Base-by-base conservation (phyloP, 2,113 vertebrate genomes). In the Calypte anna region DNA sequence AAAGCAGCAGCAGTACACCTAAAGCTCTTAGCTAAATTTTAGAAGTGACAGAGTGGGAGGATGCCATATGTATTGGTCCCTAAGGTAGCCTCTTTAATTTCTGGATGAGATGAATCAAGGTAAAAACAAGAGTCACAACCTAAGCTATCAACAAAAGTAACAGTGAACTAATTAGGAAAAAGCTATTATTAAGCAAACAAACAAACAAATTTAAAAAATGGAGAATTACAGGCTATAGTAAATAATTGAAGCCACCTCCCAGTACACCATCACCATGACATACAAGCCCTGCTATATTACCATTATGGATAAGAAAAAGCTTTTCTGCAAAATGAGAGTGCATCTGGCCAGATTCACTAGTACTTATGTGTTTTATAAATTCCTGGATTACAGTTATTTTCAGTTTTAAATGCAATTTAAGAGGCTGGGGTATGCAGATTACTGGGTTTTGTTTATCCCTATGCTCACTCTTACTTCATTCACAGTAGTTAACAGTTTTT, bases 31-130 rank as follows among this genome's bases (percentile, higher is more conserved):
- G 27, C 68, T 91, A 86, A 90, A 91, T 86, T 95, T 94, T 58
- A 72, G 27, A 95, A 86, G 57, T 54, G 76, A 21, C 27, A 67
- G 85, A 83, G 91, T 96, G 82, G 94, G 91, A 96, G 68, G 76
- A 67, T 72, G 70, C 72, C 85, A 80, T 96, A 94, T 93, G 72
- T 55, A 72, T 75, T 61, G 3, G 79, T 72, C 88, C 68, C 85
- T 90, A 44, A 67, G 68, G 87, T 64, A 88, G 22, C 63, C 33
- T 81, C 44, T 88, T 85, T 90, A 88, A 95, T 81, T 90, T 91
- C 51, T 81, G 27, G 19, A 44, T 93, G 18, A 63, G 31, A 88
- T 40, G 22, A 86, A 82, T 53, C 64, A 75, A 91, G 53, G 63
- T 70, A 80, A 94, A 92, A 80, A 55, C 43, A 79, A 62, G 40